phyloP scores from a whole-genome alignment of 2,113 vertebrate genomes.

The Chloroceryle aenea region DNA sequence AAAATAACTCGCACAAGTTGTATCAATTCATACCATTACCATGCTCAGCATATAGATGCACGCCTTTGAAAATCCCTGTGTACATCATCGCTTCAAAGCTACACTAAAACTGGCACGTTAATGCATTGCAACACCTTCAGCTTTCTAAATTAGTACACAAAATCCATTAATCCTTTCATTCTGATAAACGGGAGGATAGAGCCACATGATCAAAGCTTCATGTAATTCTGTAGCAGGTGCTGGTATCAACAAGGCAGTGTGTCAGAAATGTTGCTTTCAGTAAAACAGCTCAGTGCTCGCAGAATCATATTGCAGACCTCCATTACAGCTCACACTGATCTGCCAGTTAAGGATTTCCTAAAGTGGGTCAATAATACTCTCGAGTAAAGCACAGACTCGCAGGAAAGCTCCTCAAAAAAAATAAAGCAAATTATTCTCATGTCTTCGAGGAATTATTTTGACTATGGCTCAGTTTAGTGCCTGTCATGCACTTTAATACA shows the following conservation, averaged over 20 bases:
- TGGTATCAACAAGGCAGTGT: neutral
- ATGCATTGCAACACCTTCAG: constrained; percentile 46
- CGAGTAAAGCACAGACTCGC: neutral
- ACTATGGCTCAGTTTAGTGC: neutral
- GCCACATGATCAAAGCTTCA: constrained; percentile 42
- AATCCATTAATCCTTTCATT: constrained; percentile 63
- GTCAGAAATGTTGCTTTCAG: constrained; percentile 5
- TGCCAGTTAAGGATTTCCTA: neutral
- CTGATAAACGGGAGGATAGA: neutral
- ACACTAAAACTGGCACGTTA: neutral
- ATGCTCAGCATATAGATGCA: constrained; percentile 4
- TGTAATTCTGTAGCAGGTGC: constrained; percentile 1
- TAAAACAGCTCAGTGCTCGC: neutral
- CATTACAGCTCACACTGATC: neutral
- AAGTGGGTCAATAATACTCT: constrained; percentile 48
- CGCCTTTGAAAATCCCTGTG: constrained; percentile 46
- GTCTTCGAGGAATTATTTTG: neutral
- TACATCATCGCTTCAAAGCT: constrained; percentile 6
- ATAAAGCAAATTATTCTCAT: neutral
- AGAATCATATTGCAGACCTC: constrained; percentile 21
- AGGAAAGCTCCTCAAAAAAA: neutral
- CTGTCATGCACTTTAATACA: neutral
- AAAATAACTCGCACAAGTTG: neutral
- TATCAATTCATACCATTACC: neutral
- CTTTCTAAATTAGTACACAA: neutral